phyloP scores from a whole-genome alignment of 2,888 invertebrate genomes.

The Trisateles emortualis region DNA sequence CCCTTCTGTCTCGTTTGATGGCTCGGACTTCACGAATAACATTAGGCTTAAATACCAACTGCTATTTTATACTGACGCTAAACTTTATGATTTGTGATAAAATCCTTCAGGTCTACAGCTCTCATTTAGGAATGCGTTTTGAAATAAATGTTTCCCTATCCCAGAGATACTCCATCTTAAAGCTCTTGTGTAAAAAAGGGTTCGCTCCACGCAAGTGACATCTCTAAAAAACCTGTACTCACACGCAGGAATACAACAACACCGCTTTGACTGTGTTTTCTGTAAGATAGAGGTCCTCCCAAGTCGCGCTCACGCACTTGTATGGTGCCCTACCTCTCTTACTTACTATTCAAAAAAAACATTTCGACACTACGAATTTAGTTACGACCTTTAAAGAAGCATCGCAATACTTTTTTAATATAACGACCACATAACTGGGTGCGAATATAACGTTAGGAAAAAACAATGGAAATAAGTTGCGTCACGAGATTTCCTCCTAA shows the following conservation, averaged over 20 bases:
- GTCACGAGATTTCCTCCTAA: slow-evolving; percentile 71
- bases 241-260: no score
- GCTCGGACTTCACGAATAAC: slow-evolving; percentile 37
- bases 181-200: no score
- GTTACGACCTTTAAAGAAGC: slow-evolving; percentile 4
- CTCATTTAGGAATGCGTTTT: no score
- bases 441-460: slow-evolving; percentile 54
- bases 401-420: slow-evolving; percentile 27
- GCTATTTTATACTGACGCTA: slow-evolving; percentile 10
- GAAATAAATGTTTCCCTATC: no score
- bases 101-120: neutral
- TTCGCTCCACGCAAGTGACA: no score
- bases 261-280: no score
- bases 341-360: neutral
- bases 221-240: no score
- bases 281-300: no score
- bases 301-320: no score
- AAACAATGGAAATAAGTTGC: slow-evolving; percentile 74
- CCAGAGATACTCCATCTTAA: no score
- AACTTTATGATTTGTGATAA: slow-evolving; percentile 13
- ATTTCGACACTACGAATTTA: neutral
- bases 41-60: slow-evolving; percentile 34
- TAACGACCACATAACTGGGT: slow-evolving; percentile 25
- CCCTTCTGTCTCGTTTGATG: slow-evolving; percentile 52
- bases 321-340: neutral